These are phyloP conservation scores for Apteryx owenii DNA, from an alignment of 2,113 vertebrate species.

Conservation along the genomic window DNA sequence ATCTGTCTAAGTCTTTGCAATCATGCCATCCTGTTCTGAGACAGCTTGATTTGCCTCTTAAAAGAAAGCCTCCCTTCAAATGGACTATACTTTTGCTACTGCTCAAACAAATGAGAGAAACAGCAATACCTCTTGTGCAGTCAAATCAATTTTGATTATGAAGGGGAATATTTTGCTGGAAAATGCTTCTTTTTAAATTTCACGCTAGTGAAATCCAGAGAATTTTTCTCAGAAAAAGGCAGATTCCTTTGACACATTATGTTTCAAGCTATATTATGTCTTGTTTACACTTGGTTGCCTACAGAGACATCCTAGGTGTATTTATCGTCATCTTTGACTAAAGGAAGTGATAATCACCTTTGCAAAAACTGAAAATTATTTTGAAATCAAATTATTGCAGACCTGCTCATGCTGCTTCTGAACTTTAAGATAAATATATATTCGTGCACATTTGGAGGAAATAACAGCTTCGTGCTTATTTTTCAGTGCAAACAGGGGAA, in stretches of 20 bases:
- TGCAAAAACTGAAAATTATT: background rate
- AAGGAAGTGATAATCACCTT: background rate
- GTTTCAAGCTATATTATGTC: background rate
- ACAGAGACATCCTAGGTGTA: background rate
- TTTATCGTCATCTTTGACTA: background rate
- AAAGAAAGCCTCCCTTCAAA: background rate
- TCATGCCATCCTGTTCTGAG: background rate
- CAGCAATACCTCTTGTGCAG: background rate
- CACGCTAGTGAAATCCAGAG: background rate
- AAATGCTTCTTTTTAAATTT: background rate
- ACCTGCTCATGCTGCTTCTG: background rate
- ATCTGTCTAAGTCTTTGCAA: background rate
- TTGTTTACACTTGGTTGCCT: background rate
- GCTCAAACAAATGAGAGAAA: background rate
- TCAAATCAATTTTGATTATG: background rate
- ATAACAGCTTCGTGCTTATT: background rate
- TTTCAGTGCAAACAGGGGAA: background rate
- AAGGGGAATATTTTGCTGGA: background rate
- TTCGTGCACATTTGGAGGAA: background rate
- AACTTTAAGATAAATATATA: background rate
- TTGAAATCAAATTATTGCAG: background rate
- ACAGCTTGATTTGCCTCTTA: background rate
- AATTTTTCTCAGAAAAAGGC: background rate
- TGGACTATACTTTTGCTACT: background rate
- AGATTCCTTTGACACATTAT: background rate